Base-by-base conservation (phyloP, 2,888 invertebrate genomes). In the Drosophila kuntzei region DNA sequence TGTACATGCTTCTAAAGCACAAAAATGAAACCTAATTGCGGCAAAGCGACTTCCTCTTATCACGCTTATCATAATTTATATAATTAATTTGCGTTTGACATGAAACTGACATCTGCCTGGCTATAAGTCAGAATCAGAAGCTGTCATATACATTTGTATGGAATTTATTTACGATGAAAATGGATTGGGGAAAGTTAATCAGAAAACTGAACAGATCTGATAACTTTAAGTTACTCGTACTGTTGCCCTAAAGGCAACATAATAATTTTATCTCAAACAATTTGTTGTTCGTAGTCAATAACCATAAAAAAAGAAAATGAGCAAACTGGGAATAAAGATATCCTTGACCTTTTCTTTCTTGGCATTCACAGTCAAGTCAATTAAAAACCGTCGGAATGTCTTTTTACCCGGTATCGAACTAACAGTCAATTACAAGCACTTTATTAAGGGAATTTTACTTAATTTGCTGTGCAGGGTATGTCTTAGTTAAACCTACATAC, bases 11-110 rank as follows among this genome's bases (percentile, higher is more conserved):
- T 11, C 14, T 9, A 37, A 44, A 11, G 2, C 9, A 29, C 34
- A 51, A 36, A n/a, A 20, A 43, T 18, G 16, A 54, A 36, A 34
- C 27, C n/a, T 27, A 44, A 59, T 55, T 32, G 18, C 3, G n/a
- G 25, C 27, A 39, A 27, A 32, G n/a, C 8, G 32, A 41, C 20
- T 9, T 41, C 18, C 50, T 16, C 4, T 36, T 36, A 11, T 11
- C n/a, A 3, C 36, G 3, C 14, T 25, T 37, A 25, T 37, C 11
- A 36, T 25, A 37, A 22, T 39, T 27, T 27, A n/a, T n/a, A n/a
- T n/a, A n/a, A n/a, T n/a, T n/a, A n/a, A n/a, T n/a, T n/a, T n/a
- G n/a, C n/a, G n/a, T n/a, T n/a, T n/a, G n/a, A n/a, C n/a, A n/a
- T n/a, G n/a, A n/a, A n/a, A n/a, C n/a, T n/a, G n/a, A n/a, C n/a